These are phyloP conservation scores for Griposia aprilina DNA, from an alignment of 2,888 invertebrate species.

Conservation along the genomic window DNA sequence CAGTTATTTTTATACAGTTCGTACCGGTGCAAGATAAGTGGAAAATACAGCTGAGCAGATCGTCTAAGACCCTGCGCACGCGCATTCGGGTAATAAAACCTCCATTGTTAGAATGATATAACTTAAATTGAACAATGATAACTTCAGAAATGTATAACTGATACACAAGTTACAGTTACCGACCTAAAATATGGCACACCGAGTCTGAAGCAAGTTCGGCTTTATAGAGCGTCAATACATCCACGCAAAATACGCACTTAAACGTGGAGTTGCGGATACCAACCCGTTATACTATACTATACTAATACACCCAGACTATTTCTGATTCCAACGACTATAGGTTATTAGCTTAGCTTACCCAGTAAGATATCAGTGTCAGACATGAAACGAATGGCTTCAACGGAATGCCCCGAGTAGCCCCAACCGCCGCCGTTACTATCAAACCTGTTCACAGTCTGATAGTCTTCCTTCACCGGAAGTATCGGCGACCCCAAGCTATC, in stretches of 20 bases:
- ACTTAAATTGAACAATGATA: not conserved
- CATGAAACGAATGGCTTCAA: constrained; percentile 98
- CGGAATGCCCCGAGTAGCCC: constrained; percentile 99
- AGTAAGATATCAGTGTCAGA: constrained; percentile 97
- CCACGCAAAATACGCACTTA: not conserved
- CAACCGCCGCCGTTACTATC: constrained; percentile 99
- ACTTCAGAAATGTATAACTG: not conserved
- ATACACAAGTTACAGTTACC: not conserved
- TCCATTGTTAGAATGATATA: not conserved
- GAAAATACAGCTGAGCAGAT: not conserved
- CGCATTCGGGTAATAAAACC: not conserved
- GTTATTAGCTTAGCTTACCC: constrained; percentile 78
- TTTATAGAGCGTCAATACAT: not conserved
- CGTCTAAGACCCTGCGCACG: not conserved
- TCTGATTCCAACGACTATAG: too few relatives aligned
- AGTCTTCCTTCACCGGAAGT: constrained; percentile 93
- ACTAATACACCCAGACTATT: not conserved
- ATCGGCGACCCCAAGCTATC: constrained; percentile 77
- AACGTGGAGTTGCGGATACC: not conserved
- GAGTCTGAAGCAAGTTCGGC: not conserved
- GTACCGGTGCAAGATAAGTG: too few relatives aligned
- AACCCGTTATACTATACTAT: not conserved
- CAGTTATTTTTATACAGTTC: not conserved
- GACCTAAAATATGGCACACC: not conserved
- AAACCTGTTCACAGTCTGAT: constrained; percentile 95